These are phyloP conservation scores for Chaetops frenatus DNA, from an alignment of 2,113 vertebrate species.

Conservation along the genomic window DNA sequence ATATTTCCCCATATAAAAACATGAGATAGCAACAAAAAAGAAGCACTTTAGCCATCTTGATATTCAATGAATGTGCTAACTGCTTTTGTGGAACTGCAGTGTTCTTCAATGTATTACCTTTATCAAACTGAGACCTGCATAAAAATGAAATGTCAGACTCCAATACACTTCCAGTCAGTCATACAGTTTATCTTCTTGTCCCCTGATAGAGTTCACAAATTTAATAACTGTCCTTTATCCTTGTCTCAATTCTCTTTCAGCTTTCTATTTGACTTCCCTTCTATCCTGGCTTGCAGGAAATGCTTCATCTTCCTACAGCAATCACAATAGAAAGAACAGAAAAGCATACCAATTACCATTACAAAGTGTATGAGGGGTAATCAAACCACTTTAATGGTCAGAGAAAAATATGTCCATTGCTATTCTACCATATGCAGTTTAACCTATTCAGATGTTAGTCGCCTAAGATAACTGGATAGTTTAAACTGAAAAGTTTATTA, in stretches of 20 bases:
- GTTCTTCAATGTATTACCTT: conserved; percentile 66
- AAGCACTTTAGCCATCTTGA: conserved; percentile 47
- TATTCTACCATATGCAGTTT: not conserved
- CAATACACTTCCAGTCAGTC: conserved; percentile 65
- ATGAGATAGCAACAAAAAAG: conserved; percentile 39
- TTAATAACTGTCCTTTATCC: conserved; percentile 76
- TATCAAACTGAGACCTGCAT: conserved; percentile 65
- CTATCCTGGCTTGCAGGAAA: conserved; percentile 60
- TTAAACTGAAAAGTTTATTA: conserved; percentile 51
- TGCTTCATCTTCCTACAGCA: conserved; percentile 51
- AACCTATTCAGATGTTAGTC: not conserved
- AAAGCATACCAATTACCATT: conserved; percentile 28
- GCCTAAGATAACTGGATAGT: conserved; percentile 31
- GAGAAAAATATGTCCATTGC: not conserved
- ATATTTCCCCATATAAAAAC: conserved; percentile 45
- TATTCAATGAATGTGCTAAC: conserved; percentile 58
- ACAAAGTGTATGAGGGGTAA: conserved; percentile 8
- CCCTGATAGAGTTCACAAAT: conserved; percentile 73
- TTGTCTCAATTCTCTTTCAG: conserved; percentile 64
- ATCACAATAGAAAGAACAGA: conserved; percentile 40
- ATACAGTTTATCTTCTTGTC: conserved; percentile 73
- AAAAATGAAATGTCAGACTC: conserved; percentile 77
- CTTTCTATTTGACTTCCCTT: conserved; percentile 56
- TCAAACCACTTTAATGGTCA: conserved; percentile 33
- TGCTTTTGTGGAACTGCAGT: conserved; percentile 52